Conservation (phyloP, 2,797 vertebrate genomes). For the Babyrousa celebensis region DNA sequence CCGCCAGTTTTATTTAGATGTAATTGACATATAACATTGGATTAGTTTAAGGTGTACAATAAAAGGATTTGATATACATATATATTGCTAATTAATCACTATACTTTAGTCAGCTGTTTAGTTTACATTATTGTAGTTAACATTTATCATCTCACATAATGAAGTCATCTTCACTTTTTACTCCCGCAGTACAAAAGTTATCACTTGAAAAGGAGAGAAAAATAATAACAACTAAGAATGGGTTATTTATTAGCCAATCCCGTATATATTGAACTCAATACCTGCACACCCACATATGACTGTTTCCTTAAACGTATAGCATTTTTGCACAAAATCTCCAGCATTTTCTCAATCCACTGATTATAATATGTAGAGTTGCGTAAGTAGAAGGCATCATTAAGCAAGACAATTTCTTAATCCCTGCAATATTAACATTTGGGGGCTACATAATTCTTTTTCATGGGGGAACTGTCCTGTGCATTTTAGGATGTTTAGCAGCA, state of each 20-base stretch:
- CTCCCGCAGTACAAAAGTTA: not conserved
- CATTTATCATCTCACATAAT: not conserved
- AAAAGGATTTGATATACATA: not conserved
- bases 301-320: not conserved
- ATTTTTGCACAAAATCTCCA: conserved; percentile 13
- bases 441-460: not conserved
- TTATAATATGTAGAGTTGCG: not conserved
- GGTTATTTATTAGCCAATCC: not conserved
- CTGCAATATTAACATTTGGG: not conserved
- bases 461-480: not conserved
- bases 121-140: not conserved
- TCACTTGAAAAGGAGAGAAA: not conserved
- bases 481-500: not conserved
- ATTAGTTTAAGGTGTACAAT: not conserved
- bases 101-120: not conserved
- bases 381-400: not conserved
- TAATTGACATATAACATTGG: not conserved
- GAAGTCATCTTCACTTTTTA: not conserved
- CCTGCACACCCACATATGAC: not conserved
- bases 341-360: not conserved
- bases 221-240: not conserved
- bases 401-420: not conserved
- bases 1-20: not conserved
- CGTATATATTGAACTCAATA: not conserved
- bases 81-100: not conserved